phyloP scores from a whole-genome alignment of 1,140 invertebrate genomes.

The Pinna nobilis region DNA sequence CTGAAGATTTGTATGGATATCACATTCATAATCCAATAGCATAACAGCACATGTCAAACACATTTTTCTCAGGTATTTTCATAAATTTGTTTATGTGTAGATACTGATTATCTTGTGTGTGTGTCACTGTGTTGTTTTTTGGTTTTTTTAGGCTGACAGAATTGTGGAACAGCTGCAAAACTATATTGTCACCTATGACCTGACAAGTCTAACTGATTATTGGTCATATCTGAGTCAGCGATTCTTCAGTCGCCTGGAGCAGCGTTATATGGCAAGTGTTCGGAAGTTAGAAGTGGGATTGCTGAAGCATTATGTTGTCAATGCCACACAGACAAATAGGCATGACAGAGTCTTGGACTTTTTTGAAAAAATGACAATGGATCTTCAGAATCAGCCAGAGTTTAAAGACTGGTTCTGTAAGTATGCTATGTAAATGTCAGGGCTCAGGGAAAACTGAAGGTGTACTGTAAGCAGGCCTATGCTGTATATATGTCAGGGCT shows the following conservation, averaged over 20 bases:
- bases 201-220: conserved; percentile 85
- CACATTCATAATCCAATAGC: too few relatives aligned
- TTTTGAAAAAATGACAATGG: conserved; percentile 89
- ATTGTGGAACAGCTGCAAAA: conserved; percentile 87
- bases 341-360: conserved; percentile 92
- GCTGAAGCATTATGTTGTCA: conserved; percentile 92
- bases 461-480: too few relatives aligned
- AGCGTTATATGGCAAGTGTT: conserved; percentile 85
- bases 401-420: conserved; percentile 99
- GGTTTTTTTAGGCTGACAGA: too few relatives aligned
- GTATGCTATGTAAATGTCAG: too few relatives aligned
- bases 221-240: conserved; percentile 91
- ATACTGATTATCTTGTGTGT: too few relatives aligned
- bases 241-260: conserved; percentile 91
- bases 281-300: conserved; percentile 91
- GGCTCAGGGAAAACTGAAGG: too few relatives aligned
- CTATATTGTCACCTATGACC: conserved; percentile 86
- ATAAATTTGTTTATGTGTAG: too few relatives aligned
- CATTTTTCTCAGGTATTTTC: too few relatives aligned
- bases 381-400: conserved; percentile 90
- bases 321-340: conserved; percentile 87
- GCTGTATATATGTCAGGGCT: too few relatives aligned
- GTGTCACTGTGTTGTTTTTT: too few relatives aligned
- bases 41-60: too few relatives aligned
- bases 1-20: too few relatives aligned